Evolutionary conservation across 2,888 invertebrate species (phyloP).

Genomic region (Serrognathus titanus): DNA sequence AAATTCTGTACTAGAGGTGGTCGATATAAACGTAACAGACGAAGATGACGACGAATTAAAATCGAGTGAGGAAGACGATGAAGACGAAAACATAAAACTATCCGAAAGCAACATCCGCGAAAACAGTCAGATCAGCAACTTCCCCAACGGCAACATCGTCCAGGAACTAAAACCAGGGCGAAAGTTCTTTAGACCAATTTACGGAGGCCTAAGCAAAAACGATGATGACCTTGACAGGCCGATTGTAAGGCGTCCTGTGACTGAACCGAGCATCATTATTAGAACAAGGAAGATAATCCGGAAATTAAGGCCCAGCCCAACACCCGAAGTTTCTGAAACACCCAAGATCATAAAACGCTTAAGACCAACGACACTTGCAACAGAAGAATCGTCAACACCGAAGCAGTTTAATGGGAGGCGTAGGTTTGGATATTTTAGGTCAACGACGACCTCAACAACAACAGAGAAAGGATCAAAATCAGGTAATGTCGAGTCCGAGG

Average conservation of each 20-base stretch:
- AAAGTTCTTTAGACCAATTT: slow-evolving; percentile 5
- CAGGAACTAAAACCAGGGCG: slow-evolving; percentile 10
- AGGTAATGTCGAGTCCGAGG: no score
- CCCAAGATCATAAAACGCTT: slow-evolving; percentile 23
- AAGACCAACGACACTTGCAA: slow-evolving; percentile 13
- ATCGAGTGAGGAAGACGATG: slow-evolving; percentile 30
- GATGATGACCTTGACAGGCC: slow-evolving; percentile 9
- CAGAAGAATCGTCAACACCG: no score
- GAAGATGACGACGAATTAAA: slow-evolving; percentile 22
- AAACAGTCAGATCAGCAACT: slow-evolving; percentile 39
- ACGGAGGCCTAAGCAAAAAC: background rate
- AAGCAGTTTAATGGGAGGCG: no score
- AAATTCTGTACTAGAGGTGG: background rate
- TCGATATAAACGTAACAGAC: background rate
- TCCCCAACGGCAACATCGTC: slow-evolving; percentile 24
- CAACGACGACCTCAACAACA: no score
- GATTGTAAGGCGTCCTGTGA: slow-evolving; percentile 8
- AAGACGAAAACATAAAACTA: slow-evolving; percentile 47
- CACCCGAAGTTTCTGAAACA: slow-evolving; percentile 9
- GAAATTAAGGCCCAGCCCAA: slow-evolving; percentile 34
- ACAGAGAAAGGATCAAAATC: no score
- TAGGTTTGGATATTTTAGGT: no score
- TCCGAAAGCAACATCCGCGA: slow-evolving; percentile 48
- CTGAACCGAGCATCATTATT: slow-evolving; percentile 34
- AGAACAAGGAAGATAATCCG: slow-evolving; percentile 43